phyloP scores from a whole-genome alignment of 2,888 invertebrate species.

The Ditula angustiorana region DNA sequence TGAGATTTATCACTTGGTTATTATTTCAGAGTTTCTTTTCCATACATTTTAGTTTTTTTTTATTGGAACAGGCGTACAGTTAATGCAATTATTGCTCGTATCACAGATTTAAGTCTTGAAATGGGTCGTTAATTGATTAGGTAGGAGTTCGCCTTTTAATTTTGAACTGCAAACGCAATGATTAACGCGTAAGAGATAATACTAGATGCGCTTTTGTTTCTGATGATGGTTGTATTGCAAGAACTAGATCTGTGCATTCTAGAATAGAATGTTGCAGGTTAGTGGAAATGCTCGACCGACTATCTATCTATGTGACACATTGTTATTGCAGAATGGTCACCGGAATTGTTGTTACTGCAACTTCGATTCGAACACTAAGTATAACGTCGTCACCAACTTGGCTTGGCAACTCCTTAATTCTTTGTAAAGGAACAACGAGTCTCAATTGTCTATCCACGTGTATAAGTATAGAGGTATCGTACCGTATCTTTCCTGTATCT shows the following conservation, averaged over 20 bases:
- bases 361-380: background rate
- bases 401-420: background rate
- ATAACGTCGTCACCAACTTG: background rate
- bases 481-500: background rate
- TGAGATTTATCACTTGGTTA: slow-evolving; percentile 73
- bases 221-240: background rate
- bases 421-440: background rate
- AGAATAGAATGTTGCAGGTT: background rate
- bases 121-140: slow-evolving; percentile 17
- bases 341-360: background rate
- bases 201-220: slow-evolving; percentile 40
- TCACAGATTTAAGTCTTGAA: no score
- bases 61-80: no score
- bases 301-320: background rate
- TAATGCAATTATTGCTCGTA: no score
- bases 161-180: slow-evolving; percentile 38
- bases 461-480: no score
- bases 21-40: slow-evolving; percentile 60
- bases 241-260: background rate
- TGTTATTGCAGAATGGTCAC: background rate
- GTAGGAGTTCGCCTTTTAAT: slow-evolving; percentile 30
- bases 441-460: background rate
- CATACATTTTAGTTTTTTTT: slow-evolving; percentile 64
- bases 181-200: slow-evolving; percentile 28
- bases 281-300: background rate